Base-by-base conservation (phyloP, 2,113 vertebrate genomes). In the Argyrosomus japonicus region DNA sequence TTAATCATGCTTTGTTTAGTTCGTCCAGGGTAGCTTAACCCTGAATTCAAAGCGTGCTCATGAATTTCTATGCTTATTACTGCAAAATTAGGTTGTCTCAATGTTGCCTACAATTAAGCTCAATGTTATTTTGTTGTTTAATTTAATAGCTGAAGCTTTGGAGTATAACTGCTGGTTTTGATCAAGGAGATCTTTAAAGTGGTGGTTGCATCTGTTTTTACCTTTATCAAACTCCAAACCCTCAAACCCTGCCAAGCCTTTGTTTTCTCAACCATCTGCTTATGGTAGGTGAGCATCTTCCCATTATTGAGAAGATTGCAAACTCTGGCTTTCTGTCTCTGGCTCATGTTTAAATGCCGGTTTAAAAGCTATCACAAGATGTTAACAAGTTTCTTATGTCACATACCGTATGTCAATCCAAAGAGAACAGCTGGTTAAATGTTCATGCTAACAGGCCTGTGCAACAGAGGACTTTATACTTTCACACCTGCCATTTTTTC, bases 351-450 rank as follows among this genome's bases (percentile, higher is more conserved):
- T 68, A 47, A 74, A 80, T 45, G 47, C 70, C 56, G 56, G 60
- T 6, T 18, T 57, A 23, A 48, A 61, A 75, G 53, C 77, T 50
- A 51, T 63, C 29, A 17, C 36, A 21, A 62, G 51, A 72, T 69
- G 43, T 65, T 78, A 9, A 32, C 36, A 61, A 51, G 57, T 77
- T 45, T 80, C 29, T 84, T 51, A 79, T 70, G 79, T 79, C 85
- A 79, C 36, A 72, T 65, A 32, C 73, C 73, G 47, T 85, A 60
- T 83, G 76, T 61, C 58, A 63, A 48, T 17, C 27, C 60, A 12
- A 63, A 58, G 56, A 65, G 53, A 78, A 76, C 78, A 87, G 80
- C 84, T 90, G 82, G 75, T 32, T 75, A 36, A 54, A 68, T 57
- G 48, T 64, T 61, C 3, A 23, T 45, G 60, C 75, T 61, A 69